A percentile compares a stretch with the other conserved stretches of the same genome.
These are phyloP conservation scores for Microctenopoma lineatum DNA, from an alignment of 2,797 vertebrate genomes.

Conservation along the genomic window DNA sequence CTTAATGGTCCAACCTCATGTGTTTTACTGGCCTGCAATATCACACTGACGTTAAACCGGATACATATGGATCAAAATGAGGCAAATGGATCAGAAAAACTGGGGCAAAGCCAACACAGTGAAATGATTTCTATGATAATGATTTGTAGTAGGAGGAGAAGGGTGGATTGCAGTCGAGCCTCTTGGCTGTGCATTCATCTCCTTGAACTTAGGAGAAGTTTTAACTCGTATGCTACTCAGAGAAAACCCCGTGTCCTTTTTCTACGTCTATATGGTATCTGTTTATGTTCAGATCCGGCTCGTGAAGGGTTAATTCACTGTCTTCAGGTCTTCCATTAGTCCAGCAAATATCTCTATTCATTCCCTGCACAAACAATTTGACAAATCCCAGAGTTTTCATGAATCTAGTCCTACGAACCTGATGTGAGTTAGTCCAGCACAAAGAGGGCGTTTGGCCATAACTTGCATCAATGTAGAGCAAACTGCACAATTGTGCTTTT, in stretches of 20 bases:
- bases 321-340: constrained; percentile 29
- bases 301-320: constrained; percentile 41
- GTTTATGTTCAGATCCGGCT: constrained; percentile 41
- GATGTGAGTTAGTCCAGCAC: background rate
- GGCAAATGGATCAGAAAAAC: constrained; percentile 9
- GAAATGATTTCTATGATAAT: background rate
- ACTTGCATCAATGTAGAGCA: constrained; percentile 5
- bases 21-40: constrained; percentile 54
- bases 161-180: background rate
- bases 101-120: background rate
- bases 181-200: background rate
- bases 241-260: background rate
- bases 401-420: constrained; percentile 36
- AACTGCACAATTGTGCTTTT: constrained; percentile 28
- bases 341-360: constrained; percentile 42
- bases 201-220: background rate
- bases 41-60: constrained; percentile 39
- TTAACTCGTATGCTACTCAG: background rate
- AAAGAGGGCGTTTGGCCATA: background rate
- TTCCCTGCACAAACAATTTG: constrained; percentile 51
- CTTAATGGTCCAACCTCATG: constrained; percentile 53
- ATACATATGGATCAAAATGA: constrained; percentile 31
- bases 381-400: constrained; percentile 49
- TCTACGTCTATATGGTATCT: constrained; percentile 6
- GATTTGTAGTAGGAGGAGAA: background rate